Evolutionary conservation across 2,888 invertebrate species (phyloP).

Genomic region (Brachylomia viminalis): DNA sequence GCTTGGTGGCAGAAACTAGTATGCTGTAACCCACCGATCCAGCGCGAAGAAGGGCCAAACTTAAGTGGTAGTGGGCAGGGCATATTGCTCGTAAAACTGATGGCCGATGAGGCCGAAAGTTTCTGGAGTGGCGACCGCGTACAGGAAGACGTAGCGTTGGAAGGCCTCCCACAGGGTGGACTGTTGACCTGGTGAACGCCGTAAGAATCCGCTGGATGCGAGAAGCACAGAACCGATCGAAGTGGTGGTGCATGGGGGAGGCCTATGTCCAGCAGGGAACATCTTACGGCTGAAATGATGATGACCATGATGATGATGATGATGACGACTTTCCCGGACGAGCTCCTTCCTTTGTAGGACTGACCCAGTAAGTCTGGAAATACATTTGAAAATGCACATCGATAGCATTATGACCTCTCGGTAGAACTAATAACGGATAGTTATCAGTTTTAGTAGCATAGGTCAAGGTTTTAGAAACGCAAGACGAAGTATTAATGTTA

Average conservation of each 20-base stretch:
- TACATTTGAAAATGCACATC: neutral
- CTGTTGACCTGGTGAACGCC: too few species aligned
- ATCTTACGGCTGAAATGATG: neutral
- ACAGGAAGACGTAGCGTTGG: too few species aligned
- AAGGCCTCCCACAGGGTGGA: too few species aligned
- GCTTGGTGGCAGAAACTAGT: too few species aligned
- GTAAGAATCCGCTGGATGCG: neutral
- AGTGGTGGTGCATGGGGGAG: neutral
- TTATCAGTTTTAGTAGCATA: neutral
- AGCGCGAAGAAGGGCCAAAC: too few species aligned
- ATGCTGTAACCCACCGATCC: too few species aligned
- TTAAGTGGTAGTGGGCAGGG: too few species aligned
- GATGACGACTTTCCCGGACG: neutral
- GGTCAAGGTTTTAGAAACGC: conserved; percentile 32
- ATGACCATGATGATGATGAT: too few species aligned
- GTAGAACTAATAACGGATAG: conserved; percentile 12
- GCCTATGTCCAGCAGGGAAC: neutral
- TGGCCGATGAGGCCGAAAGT: too few species aligned
- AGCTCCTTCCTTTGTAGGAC: neutral
- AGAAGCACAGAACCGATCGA: too few species aligned
- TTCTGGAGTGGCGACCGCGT: too few species aligned
- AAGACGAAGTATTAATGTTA: conserved; percentile 7
- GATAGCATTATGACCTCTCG: conserved; percentile 8
- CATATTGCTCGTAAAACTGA: too few species aligned
- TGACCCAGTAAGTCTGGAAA: neutral